Evolutionary conservation across 2,113 vertebrate species (phyloP).

Genomic region (Laticauda colubrina): DNA sequence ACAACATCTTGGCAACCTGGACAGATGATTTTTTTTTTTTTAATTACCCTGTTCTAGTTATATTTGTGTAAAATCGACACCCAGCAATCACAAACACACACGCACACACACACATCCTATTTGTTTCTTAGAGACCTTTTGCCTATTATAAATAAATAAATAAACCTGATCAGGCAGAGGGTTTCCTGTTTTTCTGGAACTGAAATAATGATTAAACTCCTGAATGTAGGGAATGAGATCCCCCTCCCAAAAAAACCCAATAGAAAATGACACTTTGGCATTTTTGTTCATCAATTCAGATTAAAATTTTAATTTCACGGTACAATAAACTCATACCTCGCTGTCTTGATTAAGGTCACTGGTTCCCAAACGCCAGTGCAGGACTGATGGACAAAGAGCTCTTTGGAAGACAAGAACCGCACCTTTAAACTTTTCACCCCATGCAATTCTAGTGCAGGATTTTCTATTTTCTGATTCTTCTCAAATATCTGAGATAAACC

Average conservation of each 20-base stretch:
- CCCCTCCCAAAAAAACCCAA: too few relatives aligned
- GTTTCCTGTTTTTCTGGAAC: conserved; percentile 46
- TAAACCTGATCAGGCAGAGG: neutral
- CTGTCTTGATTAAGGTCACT: conserved; percentile 78
- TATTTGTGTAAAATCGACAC: neutral
- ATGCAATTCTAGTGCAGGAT: conserved; percentile 44
- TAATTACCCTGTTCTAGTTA: neutral
- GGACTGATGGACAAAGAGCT: conserved; percentile 64
- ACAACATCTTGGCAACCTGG: neutral
- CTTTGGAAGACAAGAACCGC: conserved; percentile 66
- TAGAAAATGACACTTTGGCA: conserved; percentile 59
- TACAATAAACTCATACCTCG: conserved; percentile 70
- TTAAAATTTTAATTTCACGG: conserved; percentile 81
- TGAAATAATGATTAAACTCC: conserved; percentile 65
- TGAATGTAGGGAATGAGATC: conserved; percentile 19
- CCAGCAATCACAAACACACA: too few relatives aligned
- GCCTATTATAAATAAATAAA: neutral
- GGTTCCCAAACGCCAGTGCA: conserved; percentile 58
- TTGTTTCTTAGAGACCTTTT: neutral
- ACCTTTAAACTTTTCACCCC: conserved; percentile 52
- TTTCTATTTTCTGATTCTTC: conserved; percentile 13
- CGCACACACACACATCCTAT: neutral
- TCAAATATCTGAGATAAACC: conserved; percentile 30
- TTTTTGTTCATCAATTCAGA: conserved; percentile 79
- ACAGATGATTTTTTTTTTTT: neutral